These are phyloP conservation scores for Lycophotia porphyrea DNA, from an alignment of 2,888 invertebrate species.

Conservation along the genomic window DNA sequence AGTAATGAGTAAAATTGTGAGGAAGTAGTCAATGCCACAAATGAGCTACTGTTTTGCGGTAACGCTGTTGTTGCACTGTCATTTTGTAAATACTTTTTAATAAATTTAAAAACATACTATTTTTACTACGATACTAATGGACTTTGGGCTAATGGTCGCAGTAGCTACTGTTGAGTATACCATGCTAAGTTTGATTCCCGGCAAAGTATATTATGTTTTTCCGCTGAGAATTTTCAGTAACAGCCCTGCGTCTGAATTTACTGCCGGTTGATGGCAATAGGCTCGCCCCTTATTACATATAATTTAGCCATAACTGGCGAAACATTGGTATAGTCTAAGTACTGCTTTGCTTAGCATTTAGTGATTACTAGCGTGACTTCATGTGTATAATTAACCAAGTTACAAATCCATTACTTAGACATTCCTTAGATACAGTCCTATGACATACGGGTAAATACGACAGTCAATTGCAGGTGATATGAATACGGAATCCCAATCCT, in stretches of 20 bases:
- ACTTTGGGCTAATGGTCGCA: not conserved
- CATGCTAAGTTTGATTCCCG: not conserved
- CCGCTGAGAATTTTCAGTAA: not conserved
- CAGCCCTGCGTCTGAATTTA: not conserved
- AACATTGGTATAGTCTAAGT: not conserved
- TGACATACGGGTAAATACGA: not conserved
- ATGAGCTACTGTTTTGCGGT: not conserved
- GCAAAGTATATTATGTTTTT: not conserved
- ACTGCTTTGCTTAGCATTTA: not conserved
- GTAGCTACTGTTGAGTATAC: not conserved
- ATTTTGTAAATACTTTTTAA: not conserved
- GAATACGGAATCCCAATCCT: conserved; percentile 13
- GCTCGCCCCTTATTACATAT: not conserved
- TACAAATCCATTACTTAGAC: not conserved
- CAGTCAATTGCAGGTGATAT: too few species aligned
- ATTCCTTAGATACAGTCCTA: not conserved
- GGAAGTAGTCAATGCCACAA: not conserved
- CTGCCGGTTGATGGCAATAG: not conserved
- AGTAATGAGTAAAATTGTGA: not conserved
- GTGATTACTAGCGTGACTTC: not conserved
- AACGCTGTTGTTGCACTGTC: not conserved
- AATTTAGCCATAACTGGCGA: not conserved
- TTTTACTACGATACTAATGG: not conserved
- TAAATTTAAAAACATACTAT: not conserved
- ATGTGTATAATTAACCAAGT: not conserved